Percentiles rank a stretch among this genome's conserved stretches.
Evolutionary conservation across 2,888 invertebrate genomes (phyloP).

Genomic region (Germaria angustata): DNA sequence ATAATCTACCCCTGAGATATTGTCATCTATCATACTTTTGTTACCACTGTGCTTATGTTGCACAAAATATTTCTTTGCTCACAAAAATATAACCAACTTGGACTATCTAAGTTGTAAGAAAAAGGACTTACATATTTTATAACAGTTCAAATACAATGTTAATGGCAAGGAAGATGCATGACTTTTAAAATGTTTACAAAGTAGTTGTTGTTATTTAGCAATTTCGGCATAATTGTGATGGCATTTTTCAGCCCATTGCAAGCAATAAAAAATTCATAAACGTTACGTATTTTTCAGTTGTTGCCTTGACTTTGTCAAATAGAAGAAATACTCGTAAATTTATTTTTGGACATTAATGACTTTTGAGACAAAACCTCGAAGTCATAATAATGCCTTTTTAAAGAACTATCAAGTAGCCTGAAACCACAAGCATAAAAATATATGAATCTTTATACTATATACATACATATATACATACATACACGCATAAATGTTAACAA

Average conservation of each 20-base stretch:
- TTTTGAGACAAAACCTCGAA: constrained; percentile 56
- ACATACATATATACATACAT: neutral
- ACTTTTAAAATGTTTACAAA: neutral
- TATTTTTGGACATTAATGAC: constrained; percentile 53
- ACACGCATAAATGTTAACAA: neutral
- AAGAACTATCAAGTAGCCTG: constrained; percentile 15
- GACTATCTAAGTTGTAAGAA: too few species aligned
- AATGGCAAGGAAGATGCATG: constrained; percentile 13
- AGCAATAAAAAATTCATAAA: constrained; percentile 37
- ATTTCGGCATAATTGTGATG: constrained; percentile 1
- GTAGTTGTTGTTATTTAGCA: neutral
- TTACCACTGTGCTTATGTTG: too few species aligned
- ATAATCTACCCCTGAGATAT: too few species aligned
- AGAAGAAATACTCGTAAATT: constrained; percentile 37
- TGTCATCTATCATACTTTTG: too few species aligned
- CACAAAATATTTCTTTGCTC: too few species aligned
- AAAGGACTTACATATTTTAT: neutral
- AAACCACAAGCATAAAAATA: constrained; percentile 20
- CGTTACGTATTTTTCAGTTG: neutral
- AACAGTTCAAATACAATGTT: constrained; percentile 8
- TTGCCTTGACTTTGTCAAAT: constrained; percentile 13
- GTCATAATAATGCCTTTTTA: constrained; percentile 51
- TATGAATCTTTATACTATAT: neutral
- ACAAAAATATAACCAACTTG: too few species aligned
- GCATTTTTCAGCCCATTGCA: constrained; percentile 22